Base-by-base conservation (phyloP, 2,888 invertebrate genomes). In the Tuberolachnus salignus region DNA sequence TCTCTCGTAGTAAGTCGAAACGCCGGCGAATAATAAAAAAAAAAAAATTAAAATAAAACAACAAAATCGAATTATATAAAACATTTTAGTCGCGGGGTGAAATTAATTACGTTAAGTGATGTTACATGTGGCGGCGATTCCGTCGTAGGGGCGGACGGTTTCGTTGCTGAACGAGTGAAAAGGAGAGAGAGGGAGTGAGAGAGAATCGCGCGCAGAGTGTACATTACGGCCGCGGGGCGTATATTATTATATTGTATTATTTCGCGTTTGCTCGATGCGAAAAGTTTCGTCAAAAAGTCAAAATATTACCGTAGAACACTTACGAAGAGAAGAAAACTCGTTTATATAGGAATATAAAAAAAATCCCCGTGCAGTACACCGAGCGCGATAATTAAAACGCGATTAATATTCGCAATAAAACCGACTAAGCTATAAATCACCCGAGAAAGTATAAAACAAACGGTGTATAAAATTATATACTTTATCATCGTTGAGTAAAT, bases 41-140 rank as follows among this genome's bases (percentile, higher is more conserved):
- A 34, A 34, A 34, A 34, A 34, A 34, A 34, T 6, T 4, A 34
- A 34, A 3, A 3, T 4, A 34, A 26, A 26, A 67, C n/a, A 26
- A 44, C 3, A 72, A 59, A 73, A 73, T 73, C 73, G 63, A 72
- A 72, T 72, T 61, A 72, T 61, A 34, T 23, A n/a, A 16, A 51
- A 51, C 61, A 21, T 51, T 61, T 63, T 63, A 34, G 21, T 51
- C 42, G 16, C 13, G 59, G 75, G 55, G 49, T 67, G 49, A 78
- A 78, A 67, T 78, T 78, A 78, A 78, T 78, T 69, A 59, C 67
- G 44, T 57, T 67, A 67, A 78, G 75, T 67, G 75, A 51, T 23
- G 51, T 73, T 70, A 63, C 59, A n/a, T 19, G 46, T 49, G 70
- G 44, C 23, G 70, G 44, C 23, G 57, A 71, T 57, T 57, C 23